These are phyloP conservation scores for Hucho hucho DNA, from an alignment of 2,113 vertebrate genomes.

Conservation along the genomic window DNA sequence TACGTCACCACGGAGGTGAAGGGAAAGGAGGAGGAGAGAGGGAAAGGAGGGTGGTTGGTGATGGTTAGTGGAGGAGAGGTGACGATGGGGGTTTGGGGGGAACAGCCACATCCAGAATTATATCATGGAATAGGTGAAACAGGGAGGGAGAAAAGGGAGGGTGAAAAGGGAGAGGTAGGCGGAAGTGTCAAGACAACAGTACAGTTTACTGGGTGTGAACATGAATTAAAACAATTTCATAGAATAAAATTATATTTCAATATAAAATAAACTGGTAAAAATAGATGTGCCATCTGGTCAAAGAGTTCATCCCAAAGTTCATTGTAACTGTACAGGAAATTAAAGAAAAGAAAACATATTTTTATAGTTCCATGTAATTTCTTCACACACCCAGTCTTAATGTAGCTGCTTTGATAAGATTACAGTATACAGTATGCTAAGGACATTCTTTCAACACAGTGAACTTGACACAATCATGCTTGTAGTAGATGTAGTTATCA, in stretches of 20 bases:
- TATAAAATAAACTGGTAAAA: not conserved
- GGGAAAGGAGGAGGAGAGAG: too few relatives aligned
- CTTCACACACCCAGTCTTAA: not conserved
- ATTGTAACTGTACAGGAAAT: slow-evolving; percentile 13
- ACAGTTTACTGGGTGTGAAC: too few relatives aligned
- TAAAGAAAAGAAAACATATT: not conserved
- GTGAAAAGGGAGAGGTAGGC: too few relatives aligned
- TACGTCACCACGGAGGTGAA: too few relatives aligned
- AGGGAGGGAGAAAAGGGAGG: too few relatives aligned
- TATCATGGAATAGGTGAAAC: too few relatives aligned
- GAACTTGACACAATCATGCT: not conserved
- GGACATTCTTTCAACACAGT: slow-evolving; percentile 16
- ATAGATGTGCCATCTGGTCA: not conserved
- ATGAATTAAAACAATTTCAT: too few relatives aligned
- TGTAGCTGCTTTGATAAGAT: not conserved
- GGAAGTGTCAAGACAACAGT: too few relatives aligned
- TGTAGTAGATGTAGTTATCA: slow-evolving; percentile 34
- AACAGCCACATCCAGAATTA: too few relatives aligned
- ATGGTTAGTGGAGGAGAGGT: too few relatives aligned
- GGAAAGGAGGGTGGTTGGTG: too few relatives aligned
- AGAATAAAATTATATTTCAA: not conserved
- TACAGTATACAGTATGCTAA: not conserved
- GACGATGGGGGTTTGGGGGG: too few relatives aligned
- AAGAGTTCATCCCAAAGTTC: slow-evolving; percentile 1
- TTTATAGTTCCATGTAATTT: slow-evolving; percentile 4